phyloP scores from a whole-genome alignment of 1,140 invertebrate species.

The Gonioctena quinquepunctata region DNA sequence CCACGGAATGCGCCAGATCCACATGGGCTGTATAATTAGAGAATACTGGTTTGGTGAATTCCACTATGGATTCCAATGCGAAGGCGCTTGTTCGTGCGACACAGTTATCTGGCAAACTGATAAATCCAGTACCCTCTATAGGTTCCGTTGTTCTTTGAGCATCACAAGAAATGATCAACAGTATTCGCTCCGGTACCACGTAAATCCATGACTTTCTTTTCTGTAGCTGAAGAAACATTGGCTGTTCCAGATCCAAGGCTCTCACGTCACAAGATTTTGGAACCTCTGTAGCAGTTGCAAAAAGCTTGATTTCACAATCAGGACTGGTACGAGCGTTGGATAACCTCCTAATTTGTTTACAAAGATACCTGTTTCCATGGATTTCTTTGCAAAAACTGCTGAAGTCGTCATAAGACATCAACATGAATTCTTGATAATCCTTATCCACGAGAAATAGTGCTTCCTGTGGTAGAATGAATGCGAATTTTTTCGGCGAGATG shows the following conservation, averaged over 20 bases:
- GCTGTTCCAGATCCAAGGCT: neutral
- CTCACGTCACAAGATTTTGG: neutral
- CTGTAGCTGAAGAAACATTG: slow-evolving; percentile 2
- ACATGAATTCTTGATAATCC: neutral
- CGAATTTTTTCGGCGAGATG: neutral
- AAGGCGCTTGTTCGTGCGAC: neutral
- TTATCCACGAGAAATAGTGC: neutral
- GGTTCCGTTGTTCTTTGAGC: neutral
- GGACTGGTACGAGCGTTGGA: neutral
- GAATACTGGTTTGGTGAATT: neutral
- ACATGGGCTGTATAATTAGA: neutral
- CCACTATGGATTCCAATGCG: neutral
- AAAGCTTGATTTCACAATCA: neutral
- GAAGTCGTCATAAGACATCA: neutral
- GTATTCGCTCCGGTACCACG: neutral
- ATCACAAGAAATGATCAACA: neutral
- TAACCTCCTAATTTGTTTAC: neutral
- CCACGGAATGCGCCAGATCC: neutral
- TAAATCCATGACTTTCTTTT: neutral
- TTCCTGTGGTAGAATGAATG: neutral
- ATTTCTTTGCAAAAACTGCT: neutral
- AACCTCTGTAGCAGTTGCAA: neutral
- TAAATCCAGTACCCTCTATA: neutral
- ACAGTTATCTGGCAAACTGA: neutral
- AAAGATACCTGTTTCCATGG: neutral